Percentiles rank a stretch among this genome's conserved stretches.
phyloP scores from a whole-genome alignment of 92 coral and sea anemone genomes.

The Metridium senile region DNA sequence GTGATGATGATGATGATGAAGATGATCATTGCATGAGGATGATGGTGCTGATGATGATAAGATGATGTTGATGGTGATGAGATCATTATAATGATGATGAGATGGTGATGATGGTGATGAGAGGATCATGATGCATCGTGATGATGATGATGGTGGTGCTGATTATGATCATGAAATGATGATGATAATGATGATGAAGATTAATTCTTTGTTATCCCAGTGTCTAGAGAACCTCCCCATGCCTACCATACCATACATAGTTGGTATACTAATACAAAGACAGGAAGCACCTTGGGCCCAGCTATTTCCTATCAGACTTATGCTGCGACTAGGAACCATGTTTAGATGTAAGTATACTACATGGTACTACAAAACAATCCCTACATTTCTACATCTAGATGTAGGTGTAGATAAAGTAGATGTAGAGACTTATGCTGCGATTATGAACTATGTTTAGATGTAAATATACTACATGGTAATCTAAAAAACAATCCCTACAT shows the following conservation, averaged over 20 bases:
- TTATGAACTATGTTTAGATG: conserved; percentile 98
- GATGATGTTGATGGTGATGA: neutral
- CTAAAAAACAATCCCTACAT: neutral
- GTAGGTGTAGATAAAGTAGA: too few relatives aligned
- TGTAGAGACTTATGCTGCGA: conserved; percentile 81
- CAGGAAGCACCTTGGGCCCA: conserved; percentile 99
- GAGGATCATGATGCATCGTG: too few relatives aligned
- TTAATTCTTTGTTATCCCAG: too few relatives aligned
- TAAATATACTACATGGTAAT: conserved; percentile 53
- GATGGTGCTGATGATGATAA: neutral
- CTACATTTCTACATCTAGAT: too few relatives aligned
- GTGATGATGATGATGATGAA: neutral
- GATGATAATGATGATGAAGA: neutral
- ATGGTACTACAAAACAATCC: neutral
- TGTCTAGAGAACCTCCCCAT: conserved; percentile 85
- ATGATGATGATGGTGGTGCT: neutral
- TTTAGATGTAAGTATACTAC: conserved; percentile 91
- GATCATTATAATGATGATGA: neutral
- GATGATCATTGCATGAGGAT: neutral
- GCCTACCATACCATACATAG: conserved; percentile 87
- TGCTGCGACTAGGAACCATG: conserved; percentile 95
- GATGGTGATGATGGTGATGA: neutral
- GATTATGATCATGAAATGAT: neutral
- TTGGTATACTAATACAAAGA: conserved; percentile 85
- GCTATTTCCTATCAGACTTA: conserved; percentile 91